These are phyloP conservation scores for Orgyia antiqua DNA, from an alignment of 2,888 invertebrate species.

Conservation along the genomic window DNA sequence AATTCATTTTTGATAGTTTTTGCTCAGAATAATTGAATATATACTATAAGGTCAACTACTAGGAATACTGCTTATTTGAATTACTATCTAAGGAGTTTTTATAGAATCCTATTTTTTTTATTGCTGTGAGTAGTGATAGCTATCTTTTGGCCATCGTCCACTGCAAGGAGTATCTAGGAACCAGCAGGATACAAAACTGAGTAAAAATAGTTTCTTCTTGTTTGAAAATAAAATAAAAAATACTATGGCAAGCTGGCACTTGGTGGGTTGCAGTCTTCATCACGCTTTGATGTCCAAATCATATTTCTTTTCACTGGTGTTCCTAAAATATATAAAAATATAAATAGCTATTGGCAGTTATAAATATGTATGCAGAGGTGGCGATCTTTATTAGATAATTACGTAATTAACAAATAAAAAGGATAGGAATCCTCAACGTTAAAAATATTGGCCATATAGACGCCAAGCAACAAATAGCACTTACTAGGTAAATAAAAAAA, in stretches of 20 bases:
- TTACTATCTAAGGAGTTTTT: too few relatives aligned
- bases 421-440: too few relatives aligned
- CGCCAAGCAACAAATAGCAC: too few relatives aligned
- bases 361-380: slow-evolving; percentile 17
- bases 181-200: slow-evolving; percentile 10
- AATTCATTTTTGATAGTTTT: too few relatives aligned
- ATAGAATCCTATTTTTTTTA: too few relatives aligned
- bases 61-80: slow-evolving; percentile 6
- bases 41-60: not conserved
- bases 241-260: slow-evolving; percentile 21
- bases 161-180: slow-evolving; percentile 14
- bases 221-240: slow-evolving; percentile 23
- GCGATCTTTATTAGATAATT: slow-evolving; percentile 10
- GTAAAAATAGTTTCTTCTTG: slow-evolving; percentile 21
- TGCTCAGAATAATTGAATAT: too few relatives aligned
- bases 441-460: too few relatives aligned
- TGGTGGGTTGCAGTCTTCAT: slow-evolving; percentile 27
- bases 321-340: slow-evolving; percentile 48
- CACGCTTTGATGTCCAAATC: slow-evolving; percentile 62
- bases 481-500: too few relatives aligned
- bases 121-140: too few relatives aligned
- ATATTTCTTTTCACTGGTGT: slow-evolving; percentile 66
- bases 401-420: too few relatives aligned
- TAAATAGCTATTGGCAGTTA: slow-evolving; percentile 21
- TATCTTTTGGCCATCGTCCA: not conserved